A percentile compares a stretch with the other conserved stretches of the same genome.
These are phyloP conservation scores for Cygnus atratus DNA, from an alignment of 2,113 vertebrate genomes.

Conservation along the genomic window DNA sequence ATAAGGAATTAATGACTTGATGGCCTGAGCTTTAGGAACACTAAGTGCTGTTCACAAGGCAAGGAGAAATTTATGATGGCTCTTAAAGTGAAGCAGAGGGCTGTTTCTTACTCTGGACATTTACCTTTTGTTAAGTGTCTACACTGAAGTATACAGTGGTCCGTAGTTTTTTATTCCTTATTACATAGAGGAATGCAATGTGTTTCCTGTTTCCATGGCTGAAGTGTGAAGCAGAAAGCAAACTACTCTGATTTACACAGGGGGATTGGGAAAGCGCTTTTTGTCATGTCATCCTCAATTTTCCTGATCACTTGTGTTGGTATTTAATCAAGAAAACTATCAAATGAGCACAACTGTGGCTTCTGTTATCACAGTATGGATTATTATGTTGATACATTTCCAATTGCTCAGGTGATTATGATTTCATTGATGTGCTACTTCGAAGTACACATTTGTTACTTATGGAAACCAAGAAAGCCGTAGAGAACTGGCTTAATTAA, in stretches of 20 bases:
- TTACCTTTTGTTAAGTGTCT: not conserved
- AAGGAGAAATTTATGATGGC: not conserved
- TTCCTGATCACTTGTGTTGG: not conserved
- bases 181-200: not conserved
- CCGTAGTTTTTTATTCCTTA: not conserved
- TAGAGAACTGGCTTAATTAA: not conserved
- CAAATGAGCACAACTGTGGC: not conserved
- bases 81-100: not conserved
- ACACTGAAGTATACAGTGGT: not conserved
- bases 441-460: not conserved
- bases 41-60: not conserved
- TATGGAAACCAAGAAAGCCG: not conserved
- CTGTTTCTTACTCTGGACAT: not conserved
- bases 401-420: not conserved
- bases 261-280: not conserved
- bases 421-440: not conserved
- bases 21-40: not conserved
- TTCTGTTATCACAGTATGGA: not conserved
- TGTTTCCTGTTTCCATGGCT: not conserved
- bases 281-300: not conserved
- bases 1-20: not conserved
- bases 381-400: not conserved
- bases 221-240: not conserved
- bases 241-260: not conserved
- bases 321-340: not conserved